A percentile compares a stretch with the other conserved stretches of the same genome.
These are phyloP conservation scores for Meghimatium bilineatum DNA, from an alignment of 2,888 invertebrate species.

Conservation along the genomic window DNA sequence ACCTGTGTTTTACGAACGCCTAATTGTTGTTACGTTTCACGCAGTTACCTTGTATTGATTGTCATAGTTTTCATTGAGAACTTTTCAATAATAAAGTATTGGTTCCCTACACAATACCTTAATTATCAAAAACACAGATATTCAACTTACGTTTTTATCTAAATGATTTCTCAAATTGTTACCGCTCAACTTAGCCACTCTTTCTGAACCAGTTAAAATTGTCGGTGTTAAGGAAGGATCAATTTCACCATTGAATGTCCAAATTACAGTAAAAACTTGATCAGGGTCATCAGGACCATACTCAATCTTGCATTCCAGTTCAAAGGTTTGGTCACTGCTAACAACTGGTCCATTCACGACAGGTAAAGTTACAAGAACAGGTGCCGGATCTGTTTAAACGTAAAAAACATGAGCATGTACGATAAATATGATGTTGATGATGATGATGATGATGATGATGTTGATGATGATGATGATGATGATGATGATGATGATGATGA, in stretches of 20 bases:
- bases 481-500: too few relatives aligned
- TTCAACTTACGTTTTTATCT: background rate
- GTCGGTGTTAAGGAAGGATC: background rate
- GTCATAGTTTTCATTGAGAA: too few relatives aligned
- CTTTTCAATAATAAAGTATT: too few relatives aligned
- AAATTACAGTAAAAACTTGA: background rate
- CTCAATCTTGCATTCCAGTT: background rate
- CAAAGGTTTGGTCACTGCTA: background rate
- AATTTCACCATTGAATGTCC: background rate
- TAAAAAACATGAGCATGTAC: too few relatives aligned
- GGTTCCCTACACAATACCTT: too few relatives aligned
- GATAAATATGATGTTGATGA: too few relatives aligned
- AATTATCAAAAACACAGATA: too few relatives aligned
- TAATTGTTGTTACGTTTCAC: too few relatives aligned
- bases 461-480: too few relatives aligned
- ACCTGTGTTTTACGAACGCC: too few relatives aligned
- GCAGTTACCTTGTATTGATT: too few relatives aligned
- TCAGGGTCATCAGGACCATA: background rate
- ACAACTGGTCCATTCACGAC: background rate
- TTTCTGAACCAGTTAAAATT: background rate
- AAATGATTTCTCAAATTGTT: background rate
- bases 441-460: too few relatives aligned
- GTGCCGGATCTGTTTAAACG: conserved; percentile 1
- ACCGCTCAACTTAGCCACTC: conserved; percentile 2
- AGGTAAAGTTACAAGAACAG: background rate